Evolutionary conservation across 2,113 vertebrate species (phyloP).

Genomic region (Porphyrio hochstetteri): DNA sequence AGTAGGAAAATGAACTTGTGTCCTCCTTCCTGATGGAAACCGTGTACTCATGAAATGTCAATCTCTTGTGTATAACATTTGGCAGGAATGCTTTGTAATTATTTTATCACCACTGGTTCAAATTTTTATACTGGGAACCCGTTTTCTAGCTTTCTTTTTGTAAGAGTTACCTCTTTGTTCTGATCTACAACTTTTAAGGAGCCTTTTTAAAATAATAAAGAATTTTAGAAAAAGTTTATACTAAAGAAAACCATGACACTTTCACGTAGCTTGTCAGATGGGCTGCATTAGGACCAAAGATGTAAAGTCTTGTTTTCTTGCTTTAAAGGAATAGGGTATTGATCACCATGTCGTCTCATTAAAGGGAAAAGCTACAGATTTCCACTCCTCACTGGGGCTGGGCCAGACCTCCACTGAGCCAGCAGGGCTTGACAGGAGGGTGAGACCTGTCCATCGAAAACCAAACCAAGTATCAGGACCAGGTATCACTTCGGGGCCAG

Average conservation of each 20-base stretch:
- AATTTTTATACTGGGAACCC: conserved; percentile 34
- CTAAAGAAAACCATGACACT: neutral
- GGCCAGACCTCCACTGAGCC: neutral
- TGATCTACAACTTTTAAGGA: conserved; percentile 26
- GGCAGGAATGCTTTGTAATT: neutral
- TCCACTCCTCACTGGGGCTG: neutral
- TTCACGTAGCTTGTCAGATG: conserved; percentile 33
- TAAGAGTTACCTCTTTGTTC: neutral
- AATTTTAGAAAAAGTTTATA: neutral
- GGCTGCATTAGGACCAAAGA: conserved; percentile 68
- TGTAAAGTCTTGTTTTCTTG: neutral
- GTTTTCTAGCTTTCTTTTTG: conserved; percentile 55
- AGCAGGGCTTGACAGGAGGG: neutral
- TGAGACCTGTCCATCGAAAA: neutral
- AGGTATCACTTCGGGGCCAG: neutral
- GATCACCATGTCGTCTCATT: neutral
- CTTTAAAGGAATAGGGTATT: conserved; percentile 34
- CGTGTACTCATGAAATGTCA: neutral
- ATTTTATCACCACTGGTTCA: conserved; percentile 14
- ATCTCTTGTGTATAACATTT: neutral
- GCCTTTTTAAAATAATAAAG: conserved; percentile 19
- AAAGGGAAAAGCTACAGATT: neutral
- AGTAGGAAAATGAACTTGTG: neutral
- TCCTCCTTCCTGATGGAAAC: neutral
- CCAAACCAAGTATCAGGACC: neutral